Conservation (phyloP, 2,888 invertebrate genomes). For the Andrena trimmerana region DNA sequence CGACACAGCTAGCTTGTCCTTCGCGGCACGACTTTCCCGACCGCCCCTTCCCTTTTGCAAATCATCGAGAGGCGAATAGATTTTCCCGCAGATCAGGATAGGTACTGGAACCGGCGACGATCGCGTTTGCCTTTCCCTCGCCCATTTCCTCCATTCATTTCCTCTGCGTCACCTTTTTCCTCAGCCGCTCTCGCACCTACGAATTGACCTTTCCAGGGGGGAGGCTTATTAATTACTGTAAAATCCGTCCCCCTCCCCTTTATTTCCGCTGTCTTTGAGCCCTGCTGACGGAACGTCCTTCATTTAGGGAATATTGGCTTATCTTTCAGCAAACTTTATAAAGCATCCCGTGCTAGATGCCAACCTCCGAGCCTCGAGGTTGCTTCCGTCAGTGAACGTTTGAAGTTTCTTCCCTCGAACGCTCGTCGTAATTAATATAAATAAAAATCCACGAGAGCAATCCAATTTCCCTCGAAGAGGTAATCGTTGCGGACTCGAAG, state of each 20-base stretch:
- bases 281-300: not conserved
- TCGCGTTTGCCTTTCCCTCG: not conserved
- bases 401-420: not conserved
- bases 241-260: slow-evolving; percentile 50
- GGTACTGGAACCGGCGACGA: not conserved
- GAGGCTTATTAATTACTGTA: slow-evolving; percentile 49
- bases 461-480: not conserved
- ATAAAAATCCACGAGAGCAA: not conserved
- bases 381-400: too few species aligned
- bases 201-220: slow-evolving; percentile 3
- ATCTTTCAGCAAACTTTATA: too few species aligned
- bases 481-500: not conserved
- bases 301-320: slow-evolving; percentile 4
- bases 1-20: not conserved
- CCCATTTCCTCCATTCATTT: slow-evolving; percentile 40
- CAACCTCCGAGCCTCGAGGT: too few species aligned
- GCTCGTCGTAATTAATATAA: not conserved
- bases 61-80: slow-evolving; percentile 1
- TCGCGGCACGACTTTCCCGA: not conserved
- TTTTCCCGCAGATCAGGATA: not conserved
- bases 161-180: slow-evolving; percentile 17
- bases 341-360: too few species aligned
- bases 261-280: slow-evolving; percentile 6
- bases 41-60: too few species aligned
- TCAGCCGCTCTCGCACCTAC: not conserved